Base-by-base conservation (phyloP, 2,888 invertebrate genomes). In the Drosophila meridiana region DNA sequence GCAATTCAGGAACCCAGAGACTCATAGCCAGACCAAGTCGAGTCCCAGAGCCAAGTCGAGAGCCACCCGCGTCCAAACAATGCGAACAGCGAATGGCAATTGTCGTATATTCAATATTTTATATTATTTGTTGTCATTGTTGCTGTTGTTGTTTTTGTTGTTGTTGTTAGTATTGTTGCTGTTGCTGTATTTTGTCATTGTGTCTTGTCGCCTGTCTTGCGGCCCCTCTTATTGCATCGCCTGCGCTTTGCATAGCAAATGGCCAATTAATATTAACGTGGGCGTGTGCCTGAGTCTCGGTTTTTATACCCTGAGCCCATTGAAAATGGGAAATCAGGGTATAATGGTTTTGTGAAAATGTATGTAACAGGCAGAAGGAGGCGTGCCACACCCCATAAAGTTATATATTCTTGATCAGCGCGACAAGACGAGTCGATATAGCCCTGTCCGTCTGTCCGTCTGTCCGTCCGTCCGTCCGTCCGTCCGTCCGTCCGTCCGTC, bases 191-290 rank as follows among this genome's bases (percentile, higher is more conserved):
- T 86, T 90, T 86, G 85, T 86, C 90, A 90, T 89, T 89, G 87
- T 90, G 87, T 89, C 89, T 90, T 84, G 90, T 84, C 74, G 69
- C 68, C 70, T 87, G 87, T 89, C 82, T 65, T 43, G 77, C 50
- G 70, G 76, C 50, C 82, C 78, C 73, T 78, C 73, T 81, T 70
- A 73, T 84, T 74, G 85, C 85, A 73, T 71, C 66, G 79, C 70
- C 69, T 69, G 79, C 73, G 73, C 65, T 68, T 82, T 81, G 80
- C 80, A 82, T 83, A 83, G 84, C 77, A 75, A 84, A 84, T 83
- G 82, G 84, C 83, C 85, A 85, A 90, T 90, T 90, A 85, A 90
- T 90, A 84, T 90, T 86, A 73, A 69, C 73, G 87, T 90, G 81
- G 90, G 89, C 85, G 89, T 90, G 90, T 70, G 89, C 66, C 72